Percentiles rank a stretch among this genome's conserved stretches.
phyloP scores from a whole-genome alignment of 2,797 vertebrate species.

The Peromyscus eremicus region DNA sequence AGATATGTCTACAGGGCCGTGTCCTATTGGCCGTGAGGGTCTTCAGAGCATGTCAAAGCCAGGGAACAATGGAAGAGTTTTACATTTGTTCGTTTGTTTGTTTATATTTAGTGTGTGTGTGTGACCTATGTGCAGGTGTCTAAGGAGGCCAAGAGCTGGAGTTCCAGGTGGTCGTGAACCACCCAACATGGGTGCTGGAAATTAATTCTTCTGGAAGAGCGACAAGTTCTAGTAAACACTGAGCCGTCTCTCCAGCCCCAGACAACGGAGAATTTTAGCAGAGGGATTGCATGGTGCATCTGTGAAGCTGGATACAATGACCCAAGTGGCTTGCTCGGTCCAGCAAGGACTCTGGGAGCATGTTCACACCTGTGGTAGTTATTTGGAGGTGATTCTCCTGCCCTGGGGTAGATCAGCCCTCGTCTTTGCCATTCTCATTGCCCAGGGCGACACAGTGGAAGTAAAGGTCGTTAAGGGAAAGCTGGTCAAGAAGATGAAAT shows the following conservation, averaged over 20 bases:
- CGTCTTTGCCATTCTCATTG: background rate
- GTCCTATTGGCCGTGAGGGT: background rate
- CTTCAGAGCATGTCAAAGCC: background rate
- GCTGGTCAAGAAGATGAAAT: background rate
- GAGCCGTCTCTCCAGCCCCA: background rate
- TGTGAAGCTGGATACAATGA: background rate
- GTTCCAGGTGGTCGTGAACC: background rate
- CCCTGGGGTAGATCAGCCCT: background rate
- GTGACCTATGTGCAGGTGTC: background rate
- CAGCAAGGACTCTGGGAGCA: background rate
- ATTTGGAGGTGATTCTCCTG: slow-evolving; percentile 3
- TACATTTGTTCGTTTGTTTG: background rate
- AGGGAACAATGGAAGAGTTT: background rate
- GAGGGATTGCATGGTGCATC: background rate
- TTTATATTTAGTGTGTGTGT: background rate
- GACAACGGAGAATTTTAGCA: background rate
- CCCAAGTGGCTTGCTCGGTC: background rate
- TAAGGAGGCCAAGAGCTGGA: background rate
- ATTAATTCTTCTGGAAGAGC: background rate
- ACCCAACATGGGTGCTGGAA: background rate
- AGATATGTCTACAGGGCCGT: background rate
- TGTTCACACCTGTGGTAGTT: background rate
- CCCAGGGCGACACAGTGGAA: background rate
- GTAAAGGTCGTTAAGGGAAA: background rate
- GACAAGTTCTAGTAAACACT: background rate